Evolutionary conservation across 2,113 vertebrate genomes (phyloP).

Genomic region (Alaudala cheleensis): DNA sequence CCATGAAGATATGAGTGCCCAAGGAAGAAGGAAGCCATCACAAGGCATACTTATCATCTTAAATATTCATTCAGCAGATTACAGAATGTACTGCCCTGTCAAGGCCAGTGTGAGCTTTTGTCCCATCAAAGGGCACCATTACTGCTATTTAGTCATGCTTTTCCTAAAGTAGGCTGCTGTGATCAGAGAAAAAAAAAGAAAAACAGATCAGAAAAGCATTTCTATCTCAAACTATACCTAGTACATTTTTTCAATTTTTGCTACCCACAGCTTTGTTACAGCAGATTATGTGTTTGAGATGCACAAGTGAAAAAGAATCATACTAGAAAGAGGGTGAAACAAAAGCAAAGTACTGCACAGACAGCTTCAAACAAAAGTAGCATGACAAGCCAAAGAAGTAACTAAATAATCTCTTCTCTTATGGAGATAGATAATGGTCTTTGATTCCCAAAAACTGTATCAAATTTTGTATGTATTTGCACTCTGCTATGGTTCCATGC

Average conservation of each 20-base stretch:
- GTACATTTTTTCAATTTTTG: background rate
- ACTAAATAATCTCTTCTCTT: constrained; percentile 36
- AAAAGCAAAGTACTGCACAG: background rate
- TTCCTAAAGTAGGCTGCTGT: background rate
- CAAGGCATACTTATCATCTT: background rate
- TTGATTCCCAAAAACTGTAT: constrained; percentile 45
- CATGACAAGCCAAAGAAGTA: background rate
- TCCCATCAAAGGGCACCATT: background rate
- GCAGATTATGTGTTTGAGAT: background rate
- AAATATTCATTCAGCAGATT: background rate
- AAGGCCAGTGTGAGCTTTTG: background rate
- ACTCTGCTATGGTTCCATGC: constrained; percentile 5
- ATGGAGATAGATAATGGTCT: constrained; percentile 29
- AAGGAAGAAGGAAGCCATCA: background rate
- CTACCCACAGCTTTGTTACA: background rate
- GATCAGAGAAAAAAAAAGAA: background rate
- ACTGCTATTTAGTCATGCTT: background rate
- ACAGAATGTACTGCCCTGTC: background rate
- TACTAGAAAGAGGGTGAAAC: background rate
- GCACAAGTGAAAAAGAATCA: background rate
- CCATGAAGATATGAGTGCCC: background rate
- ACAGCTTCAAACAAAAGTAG: background rate
- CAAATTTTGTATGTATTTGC: constrained; percentile 27
- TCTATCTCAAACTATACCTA: background rate
- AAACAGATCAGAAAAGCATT: background rate